Evolutionary conservation across 92 coral and sea anemone genomes (phyloP), one percentile per base, ranked within the genome.

Genomic region (Ricordea florida): DNA sequence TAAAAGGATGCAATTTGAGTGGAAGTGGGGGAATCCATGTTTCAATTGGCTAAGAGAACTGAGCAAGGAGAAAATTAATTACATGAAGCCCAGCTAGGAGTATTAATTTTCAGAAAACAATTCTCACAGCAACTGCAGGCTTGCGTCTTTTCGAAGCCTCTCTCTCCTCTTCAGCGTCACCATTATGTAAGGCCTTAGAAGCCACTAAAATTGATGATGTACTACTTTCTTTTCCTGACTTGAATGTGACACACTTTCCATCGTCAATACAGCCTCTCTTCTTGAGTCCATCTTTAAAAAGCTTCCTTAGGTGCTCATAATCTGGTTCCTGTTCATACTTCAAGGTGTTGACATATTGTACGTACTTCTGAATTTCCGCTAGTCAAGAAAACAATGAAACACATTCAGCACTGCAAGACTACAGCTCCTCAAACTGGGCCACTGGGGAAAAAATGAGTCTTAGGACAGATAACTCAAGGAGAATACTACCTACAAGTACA

Each of bases 241-340:
- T 84, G 49, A 92, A 94, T 42, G 53, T 67, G 13, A 96, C 93
- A 78, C 82, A 83, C 17, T 74, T 74, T 2, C 99, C 99, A 81
- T 96, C 96, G 53, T 96, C 99, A 32, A 68, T 42, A 2, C 74
- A 79, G 10, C 86, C 85, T 64, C 89, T 77, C 76, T 84, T 92
- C 57, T 90, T 93, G 4, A 96, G 89, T 14, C 99, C 99, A 38
- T 75, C 89, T 64, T 72, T 88, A 56, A 96, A 89, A 25, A 89
- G 43, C 60, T 89, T 84, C 1, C 86, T 65, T 18, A 96, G 60
- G 55, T 66, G 74, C 59, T 66, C 81, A 59, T 96, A 96, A 69
- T 96, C 89, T 45, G 99, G 99, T 40, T 62, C 80, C 28, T 86
- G 66, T 3, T 85, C 84, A 61, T 96, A 96, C 36, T 86, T 74